These are phyloP conservation scores for Crotalus tigris DNA, from an alignment of 2,113 vertebrate species.

Conservation along the genomic window DNA sequence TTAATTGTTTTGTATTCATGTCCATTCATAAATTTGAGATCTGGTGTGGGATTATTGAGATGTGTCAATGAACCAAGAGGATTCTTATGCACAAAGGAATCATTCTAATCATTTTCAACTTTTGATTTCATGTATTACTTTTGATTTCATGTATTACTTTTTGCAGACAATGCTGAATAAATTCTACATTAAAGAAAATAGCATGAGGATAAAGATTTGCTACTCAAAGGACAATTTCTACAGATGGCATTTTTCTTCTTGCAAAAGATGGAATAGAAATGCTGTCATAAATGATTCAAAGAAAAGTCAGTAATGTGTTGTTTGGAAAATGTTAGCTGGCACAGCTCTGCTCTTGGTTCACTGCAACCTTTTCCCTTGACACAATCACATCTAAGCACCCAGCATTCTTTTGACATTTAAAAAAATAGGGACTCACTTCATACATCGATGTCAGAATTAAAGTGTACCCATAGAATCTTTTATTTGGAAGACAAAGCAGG, in stretches of 20 bases:
- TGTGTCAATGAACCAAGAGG: background rate
- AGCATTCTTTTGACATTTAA: background rate
- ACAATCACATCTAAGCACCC: background rate
- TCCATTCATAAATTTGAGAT: background rate
- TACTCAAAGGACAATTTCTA: background rate
- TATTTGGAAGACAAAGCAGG: background rate
- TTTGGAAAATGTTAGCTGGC: background rate
- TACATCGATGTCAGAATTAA: background rate
- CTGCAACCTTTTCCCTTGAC: slow-evolving; percentile 14
- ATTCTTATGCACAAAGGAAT: background rate
- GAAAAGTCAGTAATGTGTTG: background rate
- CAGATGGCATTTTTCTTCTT: slow-evolving; percentile 1
- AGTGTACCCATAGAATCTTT: slow-evolving; percentile 1
- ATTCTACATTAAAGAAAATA: background rate
- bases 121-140: background rate
- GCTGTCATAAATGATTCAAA: background rate
- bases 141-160: background rate
- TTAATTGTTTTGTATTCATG: background rate
- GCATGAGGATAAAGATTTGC: background rate
- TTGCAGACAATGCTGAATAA: background rate
- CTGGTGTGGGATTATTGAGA: background rate
- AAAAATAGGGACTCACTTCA: background rate
- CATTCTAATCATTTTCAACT: background rate
- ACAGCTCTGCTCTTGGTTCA: background rate
- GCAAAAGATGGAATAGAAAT: background rate